Percentiles rank a stretch among this genome's conserved stretches.
phyloP scores from a whole-genome alignment of 2,113 vertebrate species.

The Platichthys flesus region DNA sequence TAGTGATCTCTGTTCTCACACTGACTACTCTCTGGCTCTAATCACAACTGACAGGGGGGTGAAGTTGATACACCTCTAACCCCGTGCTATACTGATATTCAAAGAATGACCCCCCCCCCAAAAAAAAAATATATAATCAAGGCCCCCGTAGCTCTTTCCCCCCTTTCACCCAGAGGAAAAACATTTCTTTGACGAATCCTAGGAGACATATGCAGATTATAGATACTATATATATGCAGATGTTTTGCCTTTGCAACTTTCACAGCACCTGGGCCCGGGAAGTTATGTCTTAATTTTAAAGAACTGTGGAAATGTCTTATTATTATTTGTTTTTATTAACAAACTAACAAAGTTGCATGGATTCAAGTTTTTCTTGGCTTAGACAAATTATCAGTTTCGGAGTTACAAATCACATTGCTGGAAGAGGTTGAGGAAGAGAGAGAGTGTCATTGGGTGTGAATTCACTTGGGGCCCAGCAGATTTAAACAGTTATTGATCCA shows the following conservation, averaged over 20 bases:
- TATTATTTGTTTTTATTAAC: not conserved
- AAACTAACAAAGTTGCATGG: not conserved
- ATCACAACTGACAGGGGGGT: constrained; percentile 77
- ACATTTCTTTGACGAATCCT: not conserved
- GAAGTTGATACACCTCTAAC: constrained; percentile 74
- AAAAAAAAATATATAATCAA: not conserved
- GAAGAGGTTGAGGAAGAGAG: constrained; percentile 29
- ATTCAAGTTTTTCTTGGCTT: not conserved
- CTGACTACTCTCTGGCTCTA: constrained; percentile 72
- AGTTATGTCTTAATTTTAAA: not conserved
- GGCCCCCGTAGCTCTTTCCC: constrained; percentile 3
- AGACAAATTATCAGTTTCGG: not conserved
- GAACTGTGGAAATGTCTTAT: not conserved
- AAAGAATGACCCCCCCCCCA: constrained; percentile 19
- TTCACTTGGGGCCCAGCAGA: constrained; percentile 69
- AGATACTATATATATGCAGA: not conserved
- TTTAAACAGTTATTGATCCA: constrained; percentile 87
- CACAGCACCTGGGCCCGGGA: not conserved
- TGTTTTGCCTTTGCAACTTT: not conserved
- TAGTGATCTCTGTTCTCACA: constrained; percentile 75
- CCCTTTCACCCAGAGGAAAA: not conserved
- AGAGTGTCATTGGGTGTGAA: constrained; percentile 62
- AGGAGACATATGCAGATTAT: not conserved
- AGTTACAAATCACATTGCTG: constrained; percentile 19
- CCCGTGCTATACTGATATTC: constrained; percentile 51